Base-by-base conservation (phyloP, 2,888 invertebrate species). In the Sesia bembeciformis region DNA sequence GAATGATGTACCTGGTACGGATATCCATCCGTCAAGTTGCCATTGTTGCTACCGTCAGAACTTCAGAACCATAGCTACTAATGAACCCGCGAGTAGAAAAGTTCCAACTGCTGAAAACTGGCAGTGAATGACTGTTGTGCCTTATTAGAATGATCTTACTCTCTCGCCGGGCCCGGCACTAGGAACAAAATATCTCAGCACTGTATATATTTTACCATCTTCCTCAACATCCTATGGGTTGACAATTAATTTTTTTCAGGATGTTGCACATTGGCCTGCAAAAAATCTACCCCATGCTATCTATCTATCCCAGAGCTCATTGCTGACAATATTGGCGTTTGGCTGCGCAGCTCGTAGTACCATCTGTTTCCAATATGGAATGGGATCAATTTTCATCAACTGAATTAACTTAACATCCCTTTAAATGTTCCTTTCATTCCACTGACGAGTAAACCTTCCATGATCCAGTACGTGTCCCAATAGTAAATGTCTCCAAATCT, bases 401-500 rank as follows among this genome's bases (percentile, higher is more conserved):
- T 91, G 87, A 3, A 95, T 85, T 61, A 96, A 93, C 76, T 97
- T 97, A 61, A 89, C 90, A 96, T 94, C 3, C 95, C 95, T 74
- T 84, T 86, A 0, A 91, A 94, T 0, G 96, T 96, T 3, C 90
- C 80, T 5, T 88, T 73, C 96, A 97, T 96, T 59, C 93, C 94
- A 57, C 94, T 94, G 5, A 94, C 84, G 0, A 97, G 82, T 3
- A 97, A 84, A 0, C 96, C 96, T 70, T 94, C 93, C 49, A 96
- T 90, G 53, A 95, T 94, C 96, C 96, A 97, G 75, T 94, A 97
- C 0, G 96, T 93, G 70, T 97, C 97, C 96, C 97, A 96, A 73
- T 96, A 96, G 75, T 96, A 96, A 54, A 93, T 87, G 70, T 94
- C 94, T 66, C 87, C 82, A 84, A 96, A 91, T 74, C 96, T 68